Evolutionary conservation across 2,888 invertebrate species (phyloP).

Genomic region (Tetranychus piercei): DNA sequence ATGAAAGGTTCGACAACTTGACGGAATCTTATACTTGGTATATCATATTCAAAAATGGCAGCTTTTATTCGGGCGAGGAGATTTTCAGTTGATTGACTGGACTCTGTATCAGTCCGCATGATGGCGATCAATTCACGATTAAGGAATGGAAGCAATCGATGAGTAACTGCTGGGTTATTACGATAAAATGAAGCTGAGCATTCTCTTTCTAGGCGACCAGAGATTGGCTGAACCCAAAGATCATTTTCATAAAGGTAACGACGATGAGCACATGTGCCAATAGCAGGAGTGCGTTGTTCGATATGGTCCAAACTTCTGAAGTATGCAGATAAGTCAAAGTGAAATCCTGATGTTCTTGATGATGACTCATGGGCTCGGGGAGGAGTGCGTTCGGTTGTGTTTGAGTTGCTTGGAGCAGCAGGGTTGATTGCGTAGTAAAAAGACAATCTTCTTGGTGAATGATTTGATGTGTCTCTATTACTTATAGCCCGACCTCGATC

Average conservation of each 20-base stretch:
- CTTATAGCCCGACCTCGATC: neutral
- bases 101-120: constrained; percentile 34
- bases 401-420: neutral
- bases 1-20: constrained; percentile 49
- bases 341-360: neutral
- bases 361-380: neutral
- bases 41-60: constrained; percentile 43
- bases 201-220: constrained; percentile 47
- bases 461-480: neutral
- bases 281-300: constrained; percentile 6
- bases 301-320: constrained; percentile 5
- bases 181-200: constrained; percentile 43
- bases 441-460: neutral
- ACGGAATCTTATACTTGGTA: constrained; percentile 44
- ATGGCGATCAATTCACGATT: constrained; percentile 64
- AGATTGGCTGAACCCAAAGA: constrained; percentile 49
- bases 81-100: constrained; percentile 25
- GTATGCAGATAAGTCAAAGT: neutral
- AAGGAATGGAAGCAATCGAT: constrained; percentile 69
- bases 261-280: constrained; percentile 35
- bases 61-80: constrained; percentile 50
- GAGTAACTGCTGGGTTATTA: constrained; percentile 53
- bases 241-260: constrained; percentile 55
- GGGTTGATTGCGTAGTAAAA: neutral
- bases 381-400: neutral